phyloP scores from a whole-genome alignment of 2,888 invertebrate genomes.

The Hecatera dysodea region DNA sequence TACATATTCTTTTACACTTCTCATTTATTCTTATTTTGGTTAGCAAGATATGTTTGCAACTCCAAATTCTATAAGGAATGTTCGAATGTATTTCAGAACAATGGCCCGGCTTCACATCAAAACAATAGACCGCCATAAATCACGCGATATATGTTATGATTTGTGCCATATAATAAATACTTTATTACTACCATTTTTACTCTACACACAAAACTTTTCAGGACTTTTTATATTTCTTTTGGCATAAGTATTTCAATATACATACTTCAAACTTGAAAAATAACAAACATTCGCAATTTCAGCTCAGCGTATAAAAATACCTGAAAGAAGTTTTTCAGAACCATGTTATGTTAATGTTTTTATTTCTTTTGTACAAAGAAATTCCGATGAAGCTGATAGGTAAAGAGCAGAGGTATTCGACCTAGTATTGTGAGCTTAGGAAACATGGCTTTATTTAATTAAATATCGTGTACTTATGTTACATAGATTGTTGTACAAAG shows the following conservation, averaged over 20 bases:
- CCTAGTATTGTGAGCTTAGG: background rate
- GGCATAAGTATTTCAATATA: conserved; percentile 40
- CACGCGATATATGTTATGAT: conserved; percentile 3
- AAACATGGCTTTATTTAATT: conserved; percentile 13
- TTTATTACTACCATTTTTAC: background rate
- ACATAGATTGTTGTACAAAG: background rate
- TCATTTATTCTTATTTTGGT: background rate
- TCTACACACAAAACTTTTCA: background rate
- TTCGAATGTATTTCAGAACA: background rate
- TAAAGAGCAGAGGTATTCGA: background rate
- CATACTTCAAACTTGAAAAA: conserved; percentile 19
- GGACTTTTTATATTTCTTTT: conserved; percentile 9
- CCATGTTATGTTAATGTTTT: background rate
- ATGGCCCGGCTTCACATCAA: background rate
- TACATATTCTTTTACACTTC: too few relatives aligned
- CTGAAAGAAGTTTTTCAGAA: background rate
- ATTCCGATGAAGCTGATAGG: background rate
- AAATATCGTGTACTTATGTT: background rate
- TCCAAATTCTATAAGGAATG: background rate
- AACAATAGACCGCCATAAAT: background rate
- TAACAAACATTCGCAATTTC: conserved; percentile 12
- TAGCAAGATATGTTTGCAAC: too few relatives aligned
- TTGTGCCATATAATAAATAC: background rate
- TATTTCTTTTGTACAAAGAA: conserved; percentile 4
- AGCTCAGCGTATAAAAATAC: background rate